phyloP scores from a whole-genome alignment of 2,888 invertebrate genomes.

The Notocelia uddmanniana region DNA sequence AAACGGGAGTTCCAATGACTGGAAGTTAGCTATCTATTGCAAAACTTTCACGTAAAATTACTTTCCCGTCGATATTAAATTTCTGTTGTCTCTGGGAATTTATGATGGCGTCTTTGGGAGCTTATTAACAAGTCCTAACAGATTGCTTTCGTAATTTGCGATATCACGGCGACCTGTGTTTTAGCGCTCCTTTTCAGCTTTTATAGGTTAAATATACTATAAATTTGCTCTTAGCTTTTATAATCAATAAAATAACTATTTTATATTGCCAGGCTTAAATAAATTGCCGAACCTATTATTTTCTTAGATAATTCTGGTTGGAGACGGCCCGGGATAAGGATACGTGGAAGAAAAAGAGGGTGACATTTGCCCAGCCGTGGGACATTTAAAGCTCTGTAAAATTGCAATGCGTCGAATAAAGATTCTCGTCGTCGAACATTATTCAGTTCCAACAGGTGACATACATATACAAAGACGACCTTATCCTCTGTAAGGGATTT shows the following conservation, averaged over 20 bases:
- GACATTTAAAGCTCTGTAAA: too few species aligned
- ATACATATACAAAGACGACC: too few species aligned
- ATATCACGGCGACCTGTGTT: conserved; percentile 37
- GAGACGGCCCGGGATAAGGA: too few species aligned
- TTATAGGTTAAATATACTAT: neutral
- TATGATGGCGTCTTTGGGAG: conserved; percentile 65
- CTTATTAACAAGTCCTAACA: conserved; percentile 68
- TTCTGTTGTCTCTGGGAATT: conserved; percentile 79
- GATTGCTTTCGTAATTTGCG: conserved; percentile 57
- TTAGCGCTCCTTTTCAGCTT: conserved; percentile 10
- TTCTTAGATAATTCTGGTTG: too few species aligned
- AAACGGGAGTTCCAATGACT: conserved; percentile 67
- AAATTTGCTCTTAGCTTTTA: neutral
- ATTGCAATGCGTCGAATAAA: too few species aligned
- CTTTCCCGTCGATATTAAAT: conserved; percentile 80
- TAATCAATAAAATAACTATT: neutral
- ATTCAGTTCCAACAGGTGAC: too few species aligned
- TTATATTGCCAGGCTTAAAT: neutral
- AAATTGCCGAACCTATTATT: too few species aligned
- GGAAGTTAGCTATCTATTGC: conserved; percentile 77
- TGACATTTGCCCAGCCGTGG: too few species aligned
- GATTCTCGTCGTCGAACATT: too few species aligned
- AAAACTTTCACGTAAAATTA: conserved; percentile 79
- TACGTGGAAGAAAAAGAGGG: too few species aligned
- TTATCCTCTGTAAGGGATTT: too few species aligned